A percentile compares a stretch with the other conserved stretches of the same genome.
These are phyloP conservation scores for Onychomys leucogaster DNA, from an alignment of 2,797 vertebrate genomes.

Conservation along the genomic window DNA sequence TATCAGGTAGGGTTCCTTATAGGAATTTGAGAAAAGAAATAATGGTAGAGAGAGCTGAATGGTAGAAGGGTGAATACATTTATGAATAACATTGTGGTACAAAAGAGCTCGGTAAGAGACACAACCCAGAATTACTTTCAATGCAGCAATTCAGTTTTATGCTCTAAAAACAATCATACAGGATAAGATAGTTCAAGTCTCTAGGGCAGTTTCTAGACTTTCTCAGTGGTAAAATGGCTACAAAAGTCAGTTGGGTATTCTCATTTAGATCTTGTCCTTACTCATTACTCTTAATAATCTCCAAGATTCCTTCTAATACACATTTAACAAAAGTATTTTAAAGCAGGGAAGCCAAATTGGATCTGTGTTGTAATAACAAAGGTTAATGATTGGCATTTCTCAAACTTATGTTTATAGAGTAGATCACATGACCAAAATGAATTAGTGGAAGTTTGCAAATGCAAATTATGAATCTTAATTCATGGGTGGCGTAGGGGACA, in stretches of 20 bases:
- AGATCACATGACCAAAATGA: background rate
- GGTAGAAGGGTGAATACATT: background rate
- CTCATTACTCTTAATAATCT: background rate
- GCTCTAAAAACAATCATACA: background rate
- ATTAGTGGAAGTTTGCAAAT: background rate
- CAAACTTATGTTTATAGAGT: background rate
- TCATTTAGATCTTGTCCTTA: background rate
- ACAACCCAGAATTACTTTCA: background rate
- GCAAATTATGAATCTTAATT: background rate
- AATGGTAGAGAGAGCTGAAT: background rate
- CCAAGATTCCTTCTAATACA: background rate
- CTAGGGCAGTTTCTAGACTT: background rate
- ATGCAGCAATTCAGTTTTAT: background rate
- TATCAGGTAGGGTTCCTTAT: background rate
- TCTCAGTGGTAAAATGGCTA: background rate
- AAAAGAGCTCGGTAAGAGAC: background rate
- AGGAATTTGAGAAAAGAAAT: constrained; percentile 21
- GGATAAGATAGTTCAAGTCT: background rate
- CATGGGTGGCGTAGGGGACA: background rate
- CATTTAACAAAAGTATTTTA: background rate
- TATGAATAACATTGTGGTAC: background rate
- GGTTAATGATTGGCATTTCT: background rate
- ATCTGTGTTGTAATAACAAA: background rate
- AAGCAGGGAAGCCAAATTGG: background rate
- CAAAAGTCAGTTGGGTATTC: background rate